Evolutionary conservation across 2,113 vertebrate genomes (phyloP).

Genomic region (Ondatra zibethicus): DNA sequence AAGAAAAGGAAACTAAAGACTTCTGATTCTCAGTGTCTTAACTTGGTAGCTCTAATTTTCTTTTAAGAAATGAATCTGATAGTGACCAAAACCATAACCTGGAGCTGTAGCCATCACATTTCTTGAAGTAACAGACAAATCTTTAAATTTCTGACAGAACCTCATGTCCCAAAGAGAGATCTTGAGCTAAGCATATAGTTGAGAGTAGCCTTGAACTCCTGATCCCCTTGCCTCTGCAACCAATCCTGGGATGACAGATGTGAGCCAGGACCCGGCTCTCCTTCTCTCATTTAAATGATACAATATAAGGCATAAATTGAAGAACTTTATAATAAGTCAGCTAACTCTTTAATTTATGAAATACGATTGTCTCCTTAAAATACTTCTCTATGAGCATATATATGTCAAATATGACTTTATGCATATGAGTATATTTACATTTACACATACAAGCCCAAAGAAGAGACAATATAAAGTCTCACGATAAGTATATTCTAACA

Average conservation of each 20-base stretch:
- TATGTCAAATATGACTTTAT: background rate
- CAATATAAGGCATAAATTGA: background rate
- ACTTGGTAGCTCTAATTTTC: background rate
- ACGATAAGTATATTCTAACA: background rate
- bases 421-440: background rate
- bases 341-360: constrained; percentile 13
- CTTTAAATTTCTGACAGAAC: background rate
- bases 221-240: background rate
- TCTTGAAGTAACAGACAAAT: constrained; percentile 6
- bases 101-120: background rate
- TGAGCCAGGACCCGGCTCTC: too few species aligned
- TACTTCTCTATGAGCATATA: background rate
- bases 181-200: background rate
- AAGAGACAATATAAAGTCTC: background rate
- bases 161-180: too few species aligned
- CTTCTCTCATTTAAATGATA: background rate
- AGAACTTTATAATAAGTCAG: background rate
- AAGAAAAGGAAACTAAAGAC: background rate
- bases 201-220: background rate
- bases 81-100: background rate
- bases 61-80: background rate
- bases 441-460: background rate
- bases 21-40: background rate
- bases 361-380: background rate
- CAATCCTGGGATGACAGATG: background rate